phyloP scores from a whole-genome alignment of 2,113 vertebrate species.

The Myotis davidii region DNA sequence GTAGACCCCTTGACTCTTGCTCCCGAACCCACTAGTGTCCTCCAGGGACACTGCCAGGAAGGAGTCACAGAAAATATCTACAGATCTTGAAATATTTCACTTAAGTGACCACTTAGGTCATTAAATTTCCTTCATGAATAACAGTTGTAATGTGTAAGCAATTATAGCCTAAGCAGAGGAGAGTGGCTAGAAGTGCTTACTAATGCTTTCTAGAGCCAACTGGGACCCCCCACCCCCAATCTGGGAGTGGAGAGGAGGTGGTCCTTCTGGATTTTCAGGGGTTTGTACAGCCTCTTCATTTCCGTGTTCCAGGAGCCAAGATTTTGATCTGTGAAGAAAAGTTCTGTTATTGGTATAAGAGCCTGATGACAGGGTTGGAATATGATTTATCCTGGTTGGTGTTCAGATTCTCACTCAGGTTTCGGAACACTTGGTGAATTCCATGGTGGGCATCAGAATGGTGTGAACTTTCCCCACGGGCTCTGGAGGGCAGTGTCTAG shows the following conservation, averaged over 20 bases:
- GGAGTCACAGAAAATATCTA: conserved; percentile 15
- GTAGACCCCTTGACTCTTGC: neutral
- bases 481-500: neutral
- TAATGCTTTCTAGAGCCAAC: neutral
- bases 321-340: neutral
- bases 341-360: neutral
- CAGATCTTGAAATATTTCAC: neutral
- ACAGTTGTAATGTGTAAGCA: neutral
- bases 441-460: neutral
- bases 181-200: neutral
- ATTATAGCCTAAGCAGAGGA: neutral
- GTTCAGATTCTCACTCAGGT: neutral
- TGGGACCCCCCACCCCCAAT: neutral
- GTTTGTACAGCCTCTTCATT: neutral
- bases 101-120: neutral
- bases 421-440: neutral
- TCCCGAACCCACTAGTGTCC: neutral
- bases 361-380: neutral
- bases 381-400: neutral
- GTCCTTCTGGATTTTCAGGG: neutral
- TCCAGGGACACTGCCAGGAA: neutral
- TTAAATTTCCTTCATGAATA: neutral
- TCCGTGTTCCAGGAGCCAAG: neutral
- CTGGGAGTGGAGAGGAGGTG: neutral
- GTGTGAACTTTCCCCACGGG: neutral